Evolutionary conservation across 2,113 vertebrate species (phyloP), one percentile per base, ranked within the genome.

Genomic region (Fulica atra): DNA sequence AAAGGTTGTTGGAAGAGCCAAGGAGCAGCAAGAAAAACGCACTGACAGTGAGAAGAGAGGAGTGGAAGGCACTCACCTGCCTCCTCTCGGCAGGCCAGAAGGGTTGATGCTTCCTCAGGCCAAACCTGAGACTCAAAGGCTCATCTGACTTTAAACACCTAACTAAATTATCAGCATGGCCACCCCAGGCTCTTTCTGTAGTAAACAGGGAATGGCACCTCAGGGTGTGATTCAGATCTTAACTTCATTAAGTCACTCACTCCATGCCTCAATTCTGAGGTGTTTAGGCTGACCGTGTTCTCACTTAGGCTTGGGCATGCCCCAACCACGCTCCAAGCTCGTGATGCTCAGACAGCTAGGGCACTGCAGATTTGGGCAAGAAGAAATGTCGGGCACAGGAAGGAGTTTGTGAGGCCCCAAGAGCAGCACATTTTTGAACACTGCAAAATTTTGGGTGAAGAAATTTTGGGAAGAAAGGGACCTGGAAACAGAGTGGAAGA

Each of bases 221-320:
- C 78, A 10, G 89, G 93, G 64, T 54, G 77, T 36, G 84, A 94
- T 95, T 91, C 81, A 51, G n/a, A 87, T 85, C 88, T 80, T 81
- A 66, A 83, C 77, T 89, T 89, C 85, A 76, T 89, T 85, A 93
- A 94, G 71, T 21, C 1, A 9, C 65, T 71, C 18, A 29, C 84
- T 71, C 38, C 81, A 85, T 6, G 40, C 53, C 61, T 79, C 24
- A 20, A 38, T 54, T 36, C 36, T 2, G 21, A 69, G 72, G 50
- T 68, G 57, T 9, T 78, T 0, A 51, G 72, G 73, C 50, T 72
- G 80, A 33, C 13, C 35, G 29, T 1, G 4, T 23, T 42, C 44
- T 77, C 65, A 16, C 65, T 28, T 68, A 25, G 35, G 3, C 26
- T 63, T n/a, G 61, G 44, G 60, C 60, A 61, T 2, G 16, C 40